A percentile compares a stretch with the other conserved stretches of the same genome.
Conservation (phyloP, 2,888 invertebrate genomes). For the Clepsis dumicolana region DNA sequence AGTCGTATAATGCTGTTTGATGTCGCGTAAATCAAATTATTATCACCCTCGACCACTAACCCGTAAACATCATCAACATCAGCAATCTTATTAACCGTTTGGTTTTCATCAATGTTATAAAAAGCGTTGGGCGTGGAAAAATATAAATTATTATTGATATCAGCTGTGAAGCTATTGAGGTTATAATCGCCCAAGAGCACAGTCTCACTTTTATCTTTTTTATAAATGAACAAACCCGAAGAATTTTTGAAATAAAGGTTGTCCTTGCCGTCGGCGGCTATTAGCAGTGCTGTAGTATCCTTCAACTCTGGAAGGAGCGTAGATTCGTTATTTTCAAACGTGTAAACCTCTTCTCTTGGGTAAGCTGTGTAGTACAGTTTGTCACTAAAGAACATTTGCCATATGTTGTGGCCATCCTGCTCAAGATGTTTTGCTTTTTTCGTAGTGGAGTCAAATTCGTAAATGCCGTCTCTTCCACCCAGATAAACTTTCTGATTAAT, state of each 20-base stretch:
- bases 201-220: slow-evolving; percentile 40
- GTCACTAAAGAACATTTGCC: slow-evolving; percentile 73
- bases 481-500: slow-evolving; percentile 61
- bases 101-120: slow-evolving; percentile 36
- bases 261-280: slow-evolving; percentile 54
- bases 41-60: slow-evolving; percentile 33
- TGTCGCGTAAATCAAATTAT: slow-evolving; percentile 51
- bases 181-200: slow-evolving; percentile 46
- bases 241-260: slow-evolving; percentile 57
- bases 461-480: slow-evolving; percentile 68
- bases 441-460: slow-evolving; percentile 59
- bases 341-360: slow-evolving; percentile 55
- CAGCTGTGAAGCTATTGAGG: slow-evolving; percentile 45
- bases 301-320: slow-evolving; percentile 50
- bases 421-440: slow-evolving; percentile 55
- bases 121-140: slow-evolving; percentile 55
- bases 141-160: slow-evolving; percentile 54
- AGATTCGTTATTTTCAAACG: slow-evolving; percentile 50
- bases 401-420: slow-evolving; percentile 60
- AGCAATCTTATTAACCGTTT: slow-evolving; percentile 15
- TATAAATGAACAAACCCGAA: slow-evolving; percentile 55
- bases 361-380: slow-evolving; percentile 68
- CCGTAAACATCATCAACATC: slow-evolving; percentile 32
- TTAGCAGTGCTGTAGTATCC: slow-evolving; percentile 50
- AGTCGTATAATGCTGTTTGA: slow-evolving; percentile 54